Percentiles rank a stretch among this genome's conserved stretches.
Evolutionary conservation across 2,888 invertebrate genomes (phyloP).

Genomic region (Polyommatus icarus): DNA sequence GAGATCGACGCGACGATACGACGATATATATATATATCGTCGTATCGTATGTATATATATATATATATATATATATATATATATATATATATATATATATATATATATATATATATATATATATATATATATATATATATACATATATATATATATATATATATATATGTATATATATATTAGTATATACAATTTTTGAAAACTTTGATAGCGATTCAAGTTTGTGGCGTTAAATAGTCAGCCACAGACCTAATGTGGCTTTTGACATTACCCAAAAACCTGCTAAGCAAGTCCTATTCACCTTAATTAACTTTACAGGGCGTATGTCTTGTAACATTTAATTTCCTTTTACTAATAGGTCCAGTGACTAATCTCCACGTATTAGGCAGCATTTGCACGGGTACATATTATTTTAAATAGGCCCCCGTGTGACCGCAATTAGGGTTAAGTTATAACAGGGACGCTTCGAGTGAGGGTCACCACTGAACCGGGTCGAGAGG

Average conservation of each 20-base stretch:
- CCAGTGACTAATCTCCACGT: constrained; percentile 11
- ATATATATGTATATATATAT: too few species aligned
- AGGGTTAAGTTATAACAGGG: constrained; percentile 10
- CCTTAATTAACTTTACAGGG: not conserved
- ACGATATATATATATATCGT: too few species aligned
- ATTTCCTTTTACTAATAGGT: not conserved
- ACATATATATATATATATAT: too few species aligned
- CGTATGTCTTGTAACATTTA: constrained; percentile 2
- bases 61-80: too few species aligned
- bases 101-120: too few species aligned
- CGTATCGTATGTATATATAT: too few species aligned
- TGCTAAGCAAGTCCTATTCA: not conserved
- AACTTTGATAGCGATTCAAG: not conserved
- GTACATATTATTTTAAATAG: constrained; percentile 14
- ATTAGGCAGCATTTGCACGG: not conserved
- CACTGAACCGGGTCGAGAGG: not conserved
- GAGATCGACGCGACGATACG: too few species aligned
- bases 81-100: too few species aligned
- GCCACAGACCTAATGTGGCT: not conserved
- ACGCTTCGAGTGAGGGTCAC: constrained; percentile 6
- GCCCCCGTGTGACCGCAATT: constrained; percentile 4
- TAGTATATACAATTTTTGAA: not conserved
- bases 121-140: too few species aligned
- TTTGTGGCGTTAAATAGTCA: not conserved
- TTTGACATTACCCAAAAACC: constrained; percentile 5